phyloP scores from a whole-genome alignment of 1,140 invertebrate genomes.

The Listronotus bonariensis region DNA sequence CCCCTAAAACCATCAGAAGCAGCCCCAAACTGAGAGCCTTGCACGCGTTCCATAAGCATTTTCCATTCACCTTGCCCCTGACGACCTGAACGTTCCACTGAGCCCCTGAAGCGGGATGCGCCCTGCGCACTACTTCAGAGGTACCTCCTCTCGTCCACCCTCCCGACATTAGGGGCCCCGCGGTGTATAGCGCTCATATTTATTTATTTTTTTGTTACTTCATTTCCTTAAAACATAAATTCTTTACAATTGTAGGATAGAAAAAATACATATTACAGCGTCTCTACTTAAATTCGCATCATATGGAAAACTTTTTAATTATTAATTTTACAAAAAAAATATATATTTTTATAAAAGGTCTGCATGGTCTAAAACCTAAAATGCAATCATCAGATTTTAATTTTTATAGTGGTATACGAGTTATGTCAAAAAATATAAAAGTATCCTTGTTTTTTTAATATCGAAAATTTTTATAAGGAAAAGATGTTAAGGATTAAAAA shows the following conservation, averaged over 20 bases:
- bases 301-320: too few species aligned
- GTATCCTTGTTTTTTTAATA: too few species aligned
- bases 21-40: constrained; percentile 83
- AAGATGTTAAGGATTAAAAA: too few species aligned
- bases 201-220: background rate
- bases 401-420: too few species aligned
- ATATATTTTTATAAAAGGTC: too few species aligned
- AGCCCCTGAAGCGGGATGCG: constrained; percentile 70
- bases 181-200: constrained; percentile 41
- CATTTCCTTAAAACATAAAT: background rate
- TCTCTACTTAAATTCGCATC: too few species aligned
- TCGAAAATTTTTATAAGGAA: too few species aligned
- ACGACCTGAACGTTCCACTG: constrained; percentile 77
- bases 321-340: too few species aligned
- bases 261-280: background rate
- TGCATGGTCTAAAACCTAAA: too few species aligned
- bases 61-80: constrained; percentile 80
- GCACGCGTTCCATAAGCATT: constrained; percentile 88
- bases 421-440: too few species aligned
- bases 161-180: constrained; percentile 61
- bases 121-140: constrained; percentile 65
- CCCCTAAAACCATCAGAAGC: constrained; percentile 81
- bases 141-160: constrained; percentile 78
- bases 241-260: background rate
- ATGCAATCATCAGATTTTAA: too few species aligned